Percentiles rank a stretch among this genome's conserved stretches.
These are phyloP conservation scores for Leguminivora glycinivorella DNA, from an alignment of 1,140 invertebrate species.

Conservation along the genomic window DNA sequence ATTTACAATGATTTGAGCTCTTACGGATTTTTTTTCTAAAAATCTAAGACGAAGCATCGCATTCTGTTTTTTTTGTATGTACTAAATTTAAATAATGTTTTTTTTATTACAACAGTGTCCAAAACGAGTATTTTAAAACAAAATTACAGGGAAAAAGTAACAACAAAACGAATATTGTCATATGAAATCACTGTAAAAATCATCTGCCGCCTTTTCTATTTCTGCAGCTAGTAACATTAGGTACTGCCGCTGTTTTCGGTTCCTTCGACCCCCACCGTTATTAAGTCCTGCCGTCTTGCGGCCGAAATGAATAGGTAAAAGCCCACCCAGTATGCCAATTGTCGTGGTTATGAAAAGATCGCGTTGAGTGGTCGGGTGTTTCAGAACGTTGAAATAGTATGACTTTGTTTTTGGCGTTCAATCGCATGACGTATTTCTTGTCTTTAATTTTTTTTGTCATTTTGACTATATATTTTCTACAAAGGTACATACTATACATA, in stretches of 20 bases:
- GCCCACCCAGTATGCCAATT: constrained; percentile 62
- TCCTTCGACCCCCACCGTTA: constrained; percentile 60
- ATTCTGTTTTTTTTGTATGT: neutral
- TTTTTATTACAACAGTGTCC: too few species aligned
- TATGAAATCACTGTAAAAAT: too few species aligned
- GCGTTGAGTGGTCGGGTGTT: constrained; percentile 30
- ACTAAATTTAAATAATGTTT: neutral
- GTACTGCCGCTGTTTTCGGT: constrained; percentile 57
- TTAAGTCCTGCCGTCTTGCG: constrained; percentile 72
- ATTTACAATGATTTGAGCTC: too few species aligned
- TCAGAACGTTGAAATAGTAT: neutral
- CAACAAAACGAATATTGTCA: too few species aligned
- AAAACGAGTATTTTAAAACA: too few species aligned
- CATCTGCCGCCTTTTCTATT: too few species aligned
- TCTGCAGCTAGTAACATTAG: constrained; percentile 23
- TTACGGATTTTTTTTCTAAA: too few species aligned
- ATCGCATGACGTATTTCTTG: neutral
- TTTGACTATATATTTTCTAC: too few species aligned
- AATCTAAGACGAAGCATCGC: neutral
- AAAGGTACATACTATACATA: too few species aligned
- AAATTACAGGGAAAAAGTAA: too few species aligned
- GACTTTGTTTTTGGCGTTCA: constrained; percentile 16
- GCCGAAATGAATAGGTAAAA: constrained; percentile 76
- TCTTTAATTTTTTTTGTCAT: neutral
- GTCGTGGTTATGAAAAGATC: constrained; percentile 74